Evolutionary conservation across 2,797 vertebrate genomes (phyloP).

Genomic region (Gymnodraco acuticeps): DNA sequence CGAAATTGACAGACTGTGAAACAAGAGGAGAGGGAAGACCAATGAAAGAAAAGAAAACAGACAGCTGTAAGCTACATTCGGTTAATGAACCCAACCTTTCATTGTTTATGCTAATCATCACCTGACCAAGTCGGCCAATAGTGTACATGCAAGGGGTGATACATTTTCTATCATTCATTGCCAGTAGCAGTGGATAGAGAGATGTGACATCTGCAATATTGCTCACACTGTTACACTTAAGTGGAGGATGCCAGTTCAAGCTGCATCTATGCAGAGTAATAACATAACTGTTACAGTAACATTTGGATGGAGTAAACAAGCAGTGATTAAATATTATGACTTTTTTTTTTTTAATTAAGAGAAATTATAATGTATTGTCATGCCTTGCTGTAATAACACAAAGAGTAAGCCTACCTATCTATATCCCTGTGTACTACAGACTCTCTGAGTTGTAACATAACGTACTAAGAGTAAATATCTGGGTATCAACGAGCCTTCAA

Average conservation of each 20-base stretch:
- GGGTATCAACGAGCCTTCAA: too few species aligned
- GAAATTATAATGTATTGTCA: too few species aligned
- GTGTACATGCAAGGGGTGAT: neutral
- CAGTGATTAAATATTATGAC: too few species aligned
- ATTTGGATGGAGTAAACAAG: too few species aligned
- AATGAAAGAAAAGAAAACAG: neutral
- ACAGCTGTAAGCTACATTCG: neutral
- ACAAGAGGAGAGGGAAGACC: conserved; percentile 6
- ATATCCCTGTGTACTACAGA: too few species aligned
- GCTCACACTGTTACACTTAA: neutral
- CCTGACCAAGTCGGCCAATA: neutral
- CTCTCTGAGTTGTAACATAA: too few species aligned
- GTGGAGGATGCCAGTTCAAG: neutral
- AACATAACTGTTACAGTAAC: neutral
- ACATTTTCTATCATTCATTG: neutral
- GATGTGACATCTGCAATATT: neutral
- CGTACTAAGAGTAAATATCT: too few species aligned
- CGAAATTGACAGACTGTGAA: conserved; percentile 40
- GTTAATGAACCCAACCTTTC: neutral
- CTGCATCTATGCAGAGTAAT: neutral
- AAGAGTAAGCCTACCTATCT: too few species aligned
- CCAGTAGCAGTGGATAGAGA: neutral
- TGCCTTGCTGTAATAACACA: too few species aligned
- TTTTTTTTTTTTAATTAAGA: too few species aligned
- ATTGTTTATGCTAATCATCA: neutral